Evolutionary conservation across 2,113 vertebrate genomes (phyloP).

Genomic region (Lagopus leucura): DNA sequence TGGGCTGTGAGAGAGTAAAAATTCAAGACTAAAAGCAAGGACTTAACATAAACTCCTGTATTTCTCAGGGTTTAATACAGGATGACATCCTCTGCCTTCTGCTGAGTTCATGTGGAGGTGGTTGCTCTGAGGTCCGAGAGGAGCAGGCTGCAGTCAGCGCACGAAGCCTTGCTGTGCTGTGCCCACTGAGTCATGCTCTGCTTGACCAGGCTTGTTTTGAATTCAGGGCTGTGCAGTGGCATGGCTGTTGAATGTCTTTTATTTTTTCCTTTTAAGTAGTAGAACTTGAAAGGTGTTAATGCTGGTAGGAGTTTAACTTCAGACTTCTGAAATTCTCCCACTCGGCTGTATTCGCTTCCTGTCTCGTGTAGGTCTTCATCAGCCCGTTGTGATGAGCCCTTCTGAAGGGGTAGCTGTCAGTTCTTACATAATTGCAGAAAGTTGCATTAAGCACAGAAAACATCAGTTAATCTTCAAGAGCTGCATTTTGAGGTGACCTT

Average conservation of each 20-base stretch:
- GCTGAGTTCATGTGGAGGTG: not conserved
- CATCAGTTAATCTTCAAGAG: not conserved
- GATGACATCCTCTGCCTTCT: not conserved
- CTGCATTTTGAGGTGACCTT: not conserved
- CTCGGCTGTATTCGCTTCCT: not conserved
- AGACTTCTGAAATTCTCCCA: not conserved
- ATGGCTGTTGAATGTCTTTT: not conserved
- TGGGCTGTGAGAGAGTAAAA: not conserved
- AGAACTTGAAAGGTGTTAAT: not conserved
- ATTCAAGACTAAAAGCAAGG: not conserved
- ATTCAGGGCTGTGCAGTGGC: not conserved
- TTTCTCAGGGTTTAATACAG: not conserved
- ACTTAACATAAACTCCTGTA: not conserved
- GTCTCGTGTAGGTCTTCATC: not conserved
- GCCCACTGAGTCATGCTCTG: fast-evolving
- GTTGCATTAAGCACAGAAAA: not conserved
- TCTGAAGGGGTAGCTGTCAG: not conserved
- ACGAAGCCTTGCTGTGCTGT: not conserved
- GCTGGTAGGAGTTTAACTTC: not conserved
- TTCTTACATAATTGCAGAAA: not conserved
- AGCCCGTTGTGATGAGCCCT: not conserved
- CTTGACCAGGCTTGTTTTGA: not conserved
- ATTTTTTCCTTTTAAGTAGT: not conserved
- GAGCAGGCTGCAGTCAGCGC: not conserved
- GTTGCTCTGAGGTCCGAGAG: not conserved